Evolutionary conservation across 2,888 invertebrate genomes (phyloP).

Genomic region (Epicampocera succincta): DNA sequence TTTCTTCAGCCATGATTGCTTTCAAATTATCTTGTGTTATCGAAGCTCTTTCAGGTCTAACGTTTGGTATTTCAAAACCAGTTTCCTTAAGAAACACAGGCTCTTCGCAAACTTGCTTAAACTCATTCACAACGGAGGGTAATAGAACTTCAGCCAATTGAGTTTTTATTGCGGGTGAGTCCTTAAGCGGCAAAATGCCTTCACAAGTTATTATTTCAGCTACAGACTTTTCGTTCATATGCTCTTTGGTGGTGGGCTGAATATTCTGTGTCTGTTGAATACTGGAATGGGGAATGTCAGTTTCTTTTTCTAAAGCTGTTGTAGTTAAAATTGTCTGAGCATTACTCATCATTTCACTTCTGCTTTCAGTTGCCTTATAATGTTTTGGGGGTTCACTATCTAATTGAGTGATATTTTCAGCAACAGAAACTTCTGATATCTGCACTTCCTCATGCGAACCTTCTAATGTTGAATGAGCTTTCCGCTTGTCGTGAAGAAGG

Average conservation of each 20-base stretch:
- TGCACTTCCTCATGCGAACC: slow-evolving; percentile 74
- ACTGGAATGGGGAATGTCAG: background rate
- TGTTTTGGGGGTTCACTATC: background rate
- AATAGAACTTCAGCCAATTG: slow-evolving; percentile 59
- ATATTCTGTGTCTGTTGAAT: slow-evolving; percentile 45
- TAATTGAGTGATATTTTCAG: slow-evolving; percentile 72
- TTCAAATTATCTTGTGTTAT: slow-evolving; percentile 71
- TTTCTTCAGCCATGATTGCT: slow-evolving; percentile 75
- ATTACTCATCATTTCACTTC: slow-evolving; percentile 54
- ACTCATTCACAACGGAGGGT: slow-evolving; percentile 68
- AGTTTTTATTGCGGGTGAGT: background rate
- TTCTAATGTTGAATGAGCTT: slow-evolving; percentile 74
- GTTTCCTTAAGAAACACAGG: slow-evolving; percentile 60
- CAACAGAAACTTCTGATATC: slow-evolving; percentile 72
- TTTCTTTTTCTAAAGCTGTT: slow-evolving; percentile 70
- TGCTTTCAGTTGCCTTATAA: slow-evolving; percentile 23
- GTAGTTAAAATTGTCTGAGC: slow-evolving; percentile 67
- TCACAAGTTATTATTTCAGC: slow-evolving; percentile 73
- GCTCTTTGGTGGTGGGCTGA: slow-evolving; percentile 46
- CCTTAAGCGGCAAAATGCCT: slow-evolving; percentile 56
- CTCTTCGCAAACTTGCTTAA: slow-evolving; percentile 73
- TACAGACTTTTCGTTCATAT: slow-evolving; percentile 70
- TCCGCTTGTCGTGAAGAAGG: slow-evolving; percentile 44
- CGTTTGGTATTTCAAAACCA: slow-evolving; percentile 5
- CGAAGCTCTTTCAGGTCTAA: slow-evolving; percentile 67